A percentile compares a stretch with the other conserved stretches of the same genome.
These are phyloP conservation scores for Phalacrocorax aristotelis DNA, from an alignment of 2,113 vertebrate genomes.

Conservation along the genomic window DNA sequence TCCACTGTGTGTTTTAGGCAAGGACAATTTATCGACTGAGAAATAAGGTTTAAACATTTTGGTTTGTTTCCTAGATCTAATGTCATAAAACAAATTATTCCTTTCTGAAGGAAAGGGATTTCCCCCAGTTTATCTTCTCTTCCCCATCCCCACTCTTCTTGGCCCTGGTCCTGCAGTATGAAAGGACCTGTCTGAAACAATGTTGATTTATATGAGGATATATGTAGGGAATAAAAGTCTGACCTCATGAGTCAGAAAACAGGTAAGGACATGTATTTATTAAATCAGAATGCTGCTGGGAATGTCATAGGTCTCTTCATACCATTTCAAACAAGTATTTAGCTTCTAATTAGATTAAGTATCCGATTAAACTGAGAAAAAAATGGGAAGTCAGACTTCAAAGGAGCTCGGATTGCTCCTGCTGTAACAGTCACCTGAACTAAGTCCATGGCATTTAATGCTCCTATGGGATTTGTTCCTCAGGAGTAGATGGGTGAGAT, in stretches of 20 bases:
- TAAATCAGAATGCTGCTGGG: background rate
- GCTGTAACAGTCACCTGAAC: background rate
- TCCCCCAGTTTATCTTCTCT: background rate
- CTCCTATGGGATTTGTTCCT: background rate
- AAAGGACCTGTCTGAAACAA: background rate
- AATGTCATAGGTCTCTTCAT: background rate
- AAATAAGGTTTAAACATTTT: background rate
- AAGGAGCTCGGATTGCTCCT: background rate
- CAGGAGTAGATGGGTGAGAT: background rate
- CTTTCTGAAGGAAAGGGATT: background rate
- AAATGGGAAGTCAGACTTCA: background rate
- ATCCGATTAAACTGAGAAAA: background rate
- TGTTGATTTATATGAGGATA: background rate
- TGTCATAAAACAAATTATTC: background rate
- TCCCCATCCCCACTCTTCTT: background rate
- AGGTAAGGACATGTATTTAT: slow-evolving; percentile 26
- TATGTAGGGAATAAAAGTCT: background rate
- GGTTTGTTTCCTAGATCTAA: background rate
- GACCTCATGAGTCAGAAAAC: background rate
- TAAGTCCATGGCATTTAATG: background rate
- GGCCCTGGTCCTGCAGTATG: background rate
- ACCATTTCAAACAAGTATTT: background rate
- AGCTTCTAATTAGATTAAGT: background rate
- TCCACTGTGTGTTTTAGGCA: background rate
- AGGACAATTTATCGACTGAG: background rate